Evolutionary conservation across 2,797 vertebrate genomes (phyloP), one percentile per base, ranked within the genome.

Genomic region (Malurus leucopterus): DNA sequence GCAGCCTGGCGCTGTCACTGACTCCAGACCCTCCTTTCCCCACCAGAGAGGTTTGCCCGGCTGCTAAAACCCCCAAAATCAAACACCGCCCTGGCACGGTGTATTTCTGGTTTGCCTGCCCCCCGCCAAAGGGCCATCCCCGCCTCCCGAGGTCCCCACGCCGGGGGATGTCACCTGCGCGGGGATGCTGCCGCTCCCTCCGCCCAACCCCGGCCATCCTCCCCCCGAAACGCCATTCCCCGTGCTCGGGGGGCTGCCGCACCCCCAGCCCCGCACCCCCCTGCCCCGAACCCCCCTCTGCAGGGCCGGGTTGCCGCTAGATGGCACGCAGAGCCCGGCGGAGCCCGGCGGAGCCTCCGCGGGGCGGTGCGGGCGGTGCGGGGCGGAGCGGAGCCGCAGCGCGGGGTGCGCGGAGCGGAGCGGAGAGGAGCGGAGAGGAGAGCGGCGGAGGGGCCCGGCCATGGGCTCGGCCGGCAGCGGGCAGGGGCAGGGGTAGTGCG

Each of bases 401-500:
- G 38, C 61, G 80, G 81, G 54, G 81, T 61, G 65, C 40, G 77
- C 77, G 77, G 65, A 67, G 63, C 59, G 49, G 26, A 76, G 59
- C 75, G 57, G 22, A 61, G 71, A 46, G 34, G 34, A 36, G 34
- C 34, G 34, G 34, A 36, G 34, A 36, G 14, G 2, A 17, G 43
- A 21, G 20, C 8, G 21, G 20, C 43, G 20, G 44, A 23, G 71
- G 30, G 63, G 53, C 68, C 54, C 53, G 50, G 86, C 68, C 5
- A 65, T 86, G 90, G 90, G 90, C 67, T 65, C 38, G n/a, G 86
- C 50, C 57, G 76, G 86, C 67, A 23, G 86, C 77, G 90, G 82
- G 77, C 78, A 70, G 77, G 78, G 78, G 78, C 55, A 10, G 50
- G 53, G 76, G 19, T 50, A 65, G 85, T 64, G 69, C 47, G 17